These are phyloP conservation scores for Ophion ellenae DNA, from an alignment of 2,888 invertebrate genomes.

Conservation along the genomic window DNA sequence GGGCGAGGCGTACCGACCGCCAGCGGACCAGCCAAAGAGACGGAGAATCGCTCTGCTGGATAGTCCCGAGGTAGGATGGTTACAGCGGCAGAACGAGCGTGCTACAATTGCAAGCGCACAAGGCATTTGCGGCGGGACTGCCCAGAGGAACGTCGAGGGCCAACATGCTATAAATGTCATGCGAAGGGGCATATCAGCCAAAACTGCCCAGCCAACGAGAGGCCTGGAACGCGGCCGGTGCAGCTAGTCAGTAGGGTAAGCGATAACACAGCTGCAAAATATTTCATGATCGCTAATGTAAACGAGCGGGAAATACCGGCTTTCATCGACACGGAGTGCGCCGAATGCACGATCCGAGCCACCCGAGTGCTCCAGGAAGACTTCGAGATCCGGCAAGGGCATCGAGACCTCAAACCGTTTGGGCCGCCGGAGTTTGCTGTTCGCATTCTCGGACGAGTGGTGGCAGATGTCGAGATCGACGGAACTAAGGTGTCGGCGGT, in stretches of 20 bases:
- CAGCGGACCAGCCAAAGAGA: not conserved
- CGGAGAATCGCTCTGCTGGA: not conserved
- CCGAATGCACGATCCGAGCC: constrained; percentile 46
- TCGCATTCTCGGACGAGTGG: not conserved
- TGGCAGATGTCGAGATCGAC: not conserved
- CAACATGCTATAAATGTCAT: not conserved
- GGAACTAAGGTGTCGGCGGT: not conserved
- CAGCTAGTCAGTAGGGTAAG: constrained; percentile 21
- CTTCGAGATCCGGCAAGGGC: not conserved
- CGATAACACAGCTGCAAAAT: not conserved
- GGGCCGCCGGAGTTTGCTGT: not conserved
- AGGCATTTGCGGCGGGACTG: constrained; percentile 21
- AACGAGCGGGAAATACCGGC: not conserved
- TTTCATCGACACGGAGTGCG: constrained; percentile 50
- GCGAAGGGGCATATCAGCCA: constrained; percentile 2
- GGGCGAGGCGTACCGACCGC: no score
- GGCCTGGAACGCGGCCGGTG: not conserved
- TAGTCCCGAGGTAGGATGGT: not conserved
- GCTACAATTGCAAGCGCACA: not conserved
- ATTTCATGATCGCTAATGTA: not conserved
- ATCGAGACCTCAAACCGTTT: not conserved
- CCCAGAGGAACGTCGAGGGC: not conserved
- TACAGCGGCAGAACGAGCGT: not conserved
- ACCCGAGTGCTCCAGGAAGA: not conserved
- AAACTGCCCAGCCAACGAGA: not conserved